Percentiles rank a stretch among this genome's conserved stretches.
Conservation (phyloP, 2,113 vertebrate species). For the Piaya cayana region DNA sequence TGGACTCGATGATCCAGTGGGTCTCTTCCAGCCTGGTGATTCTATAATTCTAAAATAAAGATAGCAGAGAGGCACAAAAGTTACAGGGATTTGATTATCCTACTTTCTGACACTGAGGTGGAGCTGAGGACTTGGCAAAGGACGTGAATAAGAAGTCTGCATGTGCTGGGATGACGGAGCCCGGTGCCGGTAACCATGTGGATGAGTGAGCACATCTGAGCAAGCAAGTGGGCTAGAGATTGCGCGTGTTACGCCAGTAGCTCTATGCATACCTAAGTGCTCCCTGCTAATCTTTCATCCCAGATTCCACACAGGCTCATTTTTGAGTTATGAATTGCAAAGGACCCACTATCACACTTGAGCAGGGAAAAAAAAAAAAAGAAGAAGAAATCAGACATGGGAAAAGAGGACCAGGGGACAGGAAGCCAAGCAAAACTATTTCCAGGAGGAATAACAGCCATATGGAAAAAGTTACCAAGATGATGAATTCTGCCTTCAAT, state of each 20-base stretch:
- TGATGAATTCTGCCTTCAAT: slow-evolving; percentile 68
- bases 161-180: neutral
- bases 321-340: neutral
- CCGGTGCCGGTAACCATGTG: neutral
- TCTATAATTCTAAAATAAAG: too few species aligned
- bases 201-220: neutral
- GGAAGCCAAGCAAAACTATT: slow-evolving; percentile 64
- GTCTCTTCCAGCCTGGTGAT: too few species aligned
- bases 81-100: neutral
- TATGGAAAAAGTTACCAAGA: slow-evolving; percentile 69
- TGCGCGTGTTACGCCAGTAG: neutral
- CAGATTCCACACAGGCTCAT: neutral
- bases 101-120: neutral
- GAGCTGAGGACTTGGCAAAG: slow-evolving; percentile 32
- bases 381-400: neutral
- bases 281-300: neutral
- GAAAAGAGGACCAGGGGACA: slow-evolving; percentile 20
- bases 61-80: fast-evolving
- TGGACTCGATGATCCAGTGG: too few species aligned
- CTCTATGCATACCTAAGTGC: neutral
- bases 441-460: slow-evolving; percentile 62
- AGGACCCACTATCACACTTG: neutral
- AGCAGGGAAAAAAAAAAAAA: neutral
- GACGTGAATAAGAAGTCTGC: neutral
- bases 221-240: neutral